phyloP scores from a whole-genome alignment of 2,113 vertebrate genomes.

The Pristiophorus japonicus region DNA sequence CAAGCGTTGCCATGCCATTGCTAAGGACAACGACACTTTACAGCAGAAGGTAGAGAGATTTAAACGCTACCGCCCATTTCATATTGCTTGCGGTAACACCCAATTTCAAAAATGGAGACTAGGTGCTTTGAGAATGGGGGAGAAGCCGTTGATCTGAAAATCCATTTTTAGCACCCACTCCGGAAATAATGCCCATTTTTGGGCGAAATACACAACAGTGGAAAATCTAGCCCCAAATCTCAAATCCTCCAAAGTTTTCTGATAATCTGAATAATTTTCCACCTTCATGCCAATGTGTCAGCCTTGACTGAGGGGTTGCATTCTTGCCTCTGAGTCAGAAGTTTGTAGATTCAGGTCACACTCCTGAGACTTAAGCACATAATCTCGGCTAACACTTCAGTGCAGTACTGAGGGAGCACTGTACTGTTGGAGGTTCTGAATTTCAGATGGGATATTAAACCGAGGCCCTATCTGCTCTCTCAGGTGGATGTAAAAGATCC shows the following conservation, averaged over 20 bases:
- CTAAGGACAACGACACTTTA: too few relatives aligned
- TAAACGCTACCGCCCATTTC: too few relatives aligned
- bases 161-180: too few relatives aligned
- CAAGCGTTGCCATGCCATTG: too few relatives aligned
- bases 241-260: neutral
- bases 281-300: neutral
- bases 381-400: neutral
- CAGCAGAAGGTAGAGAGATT: too few relatives aligned
- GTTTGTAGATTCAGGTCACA: neutral
- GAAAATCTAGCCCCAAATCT: too few relatives aligned
- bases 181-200: too few relatives aligned
- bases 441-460: neutral
- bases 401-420: neutral
- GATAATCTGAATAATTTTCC: slow-evolving; percentile 21
- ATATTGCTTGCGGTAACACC: too few relatives aligned
- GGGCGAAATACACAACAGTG: too few relatives aligned
- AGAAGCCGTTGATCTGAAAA: too few relatives aligned
- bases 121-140: too few relatives aligned
- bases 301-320: neutral
- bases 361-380: neutral
- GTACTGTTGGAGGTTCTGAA: neutral
- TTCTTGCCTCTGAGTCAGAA: neutral
- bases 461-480: neutral
- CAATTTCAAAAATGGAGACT: too few relatives aligned
- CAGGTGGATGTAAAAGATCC: neutral